Conservation (phyloP, 2,113 vertebrate species). For the Progne subis region DNA sequence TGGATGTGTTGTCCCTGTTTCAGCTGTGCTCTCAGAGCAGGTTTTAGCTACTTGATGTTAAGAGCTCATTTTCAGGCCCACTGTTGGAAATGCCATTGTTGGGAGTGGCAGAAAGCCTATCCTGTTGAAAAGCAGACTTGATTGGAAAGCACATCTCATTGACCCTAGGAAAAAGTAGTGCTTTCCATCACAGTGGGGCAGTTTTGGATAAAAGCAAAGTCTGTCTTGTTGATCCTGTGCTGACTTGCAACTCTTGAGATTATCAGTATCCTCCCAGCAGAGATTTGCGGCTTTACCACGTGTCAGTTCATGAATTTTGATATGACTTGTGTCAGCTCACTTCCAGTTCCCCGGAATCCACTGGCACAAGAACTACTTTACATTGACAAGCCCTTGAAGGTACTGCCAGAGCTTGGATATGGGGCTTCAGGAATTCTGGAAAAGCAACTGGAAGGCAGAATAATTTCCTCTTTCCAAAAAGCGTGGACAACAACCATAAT, state of each 20-base stretch:
- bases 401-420: rapidly evolving
- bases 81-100: neutral
- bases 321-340: neutral
- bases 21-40: neutral
- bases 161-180: neutral
- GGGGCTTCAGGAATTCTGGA: neutral
- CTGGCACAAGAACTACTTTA: neutral
- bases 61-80: neutral
- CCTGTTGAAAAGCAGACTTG: neutral
- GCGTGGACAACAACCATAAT: neutral
- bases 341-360: neutral
- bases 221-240: neutral
- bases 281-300: neutral
- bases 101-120: neutral
- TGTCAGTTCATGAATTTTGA: neutral
- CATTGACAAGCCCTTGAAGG: neutral
- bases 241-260: neutral
- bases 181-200: neutral
- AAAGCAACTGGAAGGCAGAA: neutral
- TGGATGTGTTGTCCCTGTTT: neutral
- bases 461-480: neutral
- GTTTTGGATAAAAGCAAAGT: neutral
- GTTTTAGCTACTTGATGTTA: neutral
- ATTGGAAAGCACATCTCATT: neutral
- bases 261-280: neutral